Base-by-base conservation (phyloP, 2,113 vertebrate genomes). In the Dermatemys mawii region DNA sequence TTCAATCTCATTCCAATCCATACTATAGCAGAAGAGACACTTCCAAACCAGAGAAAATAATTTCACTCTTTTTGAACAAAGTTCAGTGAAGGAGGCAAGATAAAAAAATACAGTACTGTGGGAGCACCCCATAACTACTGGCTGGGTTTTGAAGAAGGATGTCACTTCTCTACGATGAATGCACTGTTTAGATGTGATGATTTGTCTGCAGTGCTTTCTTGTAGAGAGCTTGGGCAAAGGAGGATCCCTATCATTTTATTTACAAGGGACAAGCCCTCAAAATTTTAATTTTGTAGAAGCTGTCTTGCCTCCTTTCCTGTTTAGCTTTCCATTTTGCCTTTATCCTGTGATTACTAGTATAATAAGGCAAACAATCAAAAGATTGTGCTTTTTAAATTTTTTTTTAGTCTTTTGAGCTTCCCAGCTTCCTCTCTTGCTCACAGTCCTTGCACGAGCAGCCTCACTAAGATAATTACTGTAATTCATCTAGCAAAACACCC, bases 401-500 rank as follows among this genome's bases (percentile, higher is more conserved):
- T 95, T 92, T 27, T 24, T n/a, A n/a, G n/a, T 4, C 3, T 29
- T 44, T 90, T 49, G 32, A 90, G 84, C 35, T 81, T 88, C 84
- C 84, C 88, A 84, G n/a, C 81, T 96, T 92, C 93, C 91, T 83
- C 84, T 1, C 85, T 94, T 96, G 95, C 92, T 97, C 93, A 95
- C 94, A 97, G 80, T 88, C 94, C 35, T 96, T 95, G 88, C 94
- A 84, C 93, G 91, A 96, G 91, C 93, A 96, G 95, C 94, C 93
- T 90, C 14, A 6, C 85, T 54, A 60, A 96, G 95, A 95, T 97
- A 97, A 97, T 97, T 97, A 94, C 94, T 0, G 87, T 96, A 96
- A 97, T 97, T 96, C 95, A 97, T 97, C 96, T 96, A 96, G 90
- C 88, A 96, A 97, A 97, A 97, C 88, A 97, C 75, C 94, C 53